Conservation (phyloP, 2,888 invertebrate species). For the Glyphotaelius pellucidus region DNA sequence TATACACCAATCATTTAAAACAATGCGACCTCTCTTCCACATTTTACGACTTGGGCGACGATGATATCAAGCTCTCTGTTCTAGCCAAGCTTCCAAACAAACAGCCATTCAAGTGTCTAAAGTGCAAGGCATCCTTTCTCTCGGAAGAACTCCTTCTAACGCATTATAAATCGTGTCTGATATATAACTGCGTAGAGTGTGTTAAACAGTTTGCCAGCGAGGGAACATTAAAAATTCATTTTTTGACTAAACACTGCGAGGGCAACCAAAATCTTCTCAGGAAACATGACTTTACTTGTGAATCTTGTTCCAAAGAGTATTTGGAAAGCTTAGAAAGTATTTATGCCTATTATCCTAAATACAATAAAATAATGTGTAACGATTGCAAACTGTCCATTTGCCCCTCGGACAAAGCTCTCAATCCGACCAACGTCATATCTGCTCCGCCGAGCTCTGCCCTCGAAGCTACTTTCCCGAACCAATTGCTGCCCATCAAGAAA, state of each 20-base stretch:
- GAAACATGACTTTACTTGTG: slow-evolving; percentile 40
- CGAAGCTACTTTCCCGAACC: neutral
- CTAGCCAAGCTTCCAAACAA: neutral
- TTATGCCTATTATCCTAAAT: slow-evolving; percentile 3
- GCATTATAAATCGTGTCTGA: neutral
- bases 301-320: slow-evolving; percentile 39
- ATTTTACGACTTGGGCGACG: neutral
- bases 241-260: slow-evolving; percentile 31
- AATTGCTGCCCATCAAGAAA: neutral
- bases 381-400: slow-evolving; percentile 3
- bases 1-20: slow-evolving; percentile 6
- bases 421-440: neutral
- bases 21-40: neutral
- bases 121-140: neutral
- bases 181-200: slow-evolving; percentile 12
- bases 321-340: neutral
- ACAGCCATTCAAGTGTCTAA: neutral
- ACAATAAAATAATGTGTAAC: slow-evolving; percentile 36
- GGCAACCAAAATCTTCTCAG: slow-evolving; percentile 41
- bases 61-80: slow-evolving; percentile 4
- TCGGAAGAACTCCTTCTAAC: neutral
- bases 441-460: neutral
- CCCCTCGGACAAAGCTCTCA: neutral
- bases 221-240: slow-evolving; percentile 32
- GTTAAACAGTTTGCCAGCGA: slow-evolving; percentile 35